Percentiles rank a stretch among this genome's conserved stretches.
These are phyloP conservation scores for Gymnosoma rotundatum DNA, from an alignment of 2,888 invertebrate genomes.

Conservation along the genomic window DNA sequence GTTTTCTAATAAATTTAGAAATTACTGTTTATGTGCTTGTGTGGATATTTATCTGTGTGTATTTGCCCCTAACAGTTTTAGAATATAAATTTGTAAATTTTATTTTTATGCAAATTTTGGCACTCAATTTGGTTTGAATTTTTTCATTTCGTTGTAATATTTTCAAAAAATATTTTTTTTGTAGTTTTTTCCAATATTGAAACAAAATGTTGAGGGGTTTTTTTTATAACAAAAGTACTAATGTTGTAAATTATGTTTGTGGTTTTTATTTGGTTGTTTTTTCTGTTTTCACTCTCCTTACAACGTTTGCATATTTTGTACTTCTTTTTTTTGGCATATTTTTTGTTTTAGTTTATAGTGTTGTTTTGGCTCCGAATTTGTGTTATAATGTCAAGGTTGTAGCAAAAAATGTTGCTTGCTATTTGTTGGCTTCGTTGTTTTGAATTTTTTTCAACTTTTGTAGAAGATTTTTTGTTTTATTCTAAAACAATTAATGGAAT, in stretches of 20 bases:
- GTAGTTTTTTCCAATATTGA: conserved; percentile 35
- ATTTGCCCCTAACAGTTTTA: neutral
- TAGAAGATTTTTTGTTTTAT: neutral
- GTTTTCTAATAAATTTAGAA: neutral
- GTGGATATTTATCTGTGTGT: neutral
- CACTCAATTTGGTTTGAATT: conserved; percentile 36
- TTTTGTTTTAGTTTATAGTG: conserved; percentile 19
- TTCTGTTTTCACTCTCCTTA: conserved; percentile 10
- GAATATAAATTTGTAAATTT: neutral
- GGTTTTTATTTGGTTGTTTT: conserved; percentile 32
- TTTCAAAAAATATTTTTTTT: neutral
- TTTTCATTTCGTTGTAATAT: neutral
- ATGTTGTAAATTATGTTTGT: conserved; percentile 47
- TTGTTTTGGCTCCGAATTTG: conserved; percentile 57
- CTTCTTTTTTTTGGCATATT: conserved; percentile 33
- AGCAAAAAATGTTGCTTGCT: conserved; percentile 6
- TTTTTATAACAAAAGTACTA: conserved; percentile 4
- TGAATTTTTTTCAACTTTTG: neutral
- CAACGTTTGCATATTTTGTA: conserved; percentile 5
- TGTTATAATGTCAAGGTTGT: conserved; percentile 67
- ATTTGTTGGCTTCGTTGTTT: conserved; percentile 4
- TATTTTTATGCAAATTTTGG: conserved; percentile 57
- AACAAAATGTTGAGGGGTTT: conserved; percentile 48
- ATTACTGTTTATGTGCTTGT: neutral
- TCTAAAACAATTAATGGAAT: conserved; percentile 29